A percentile compares a stretch with the other conserved stretches of the same genome.
phyloP scores from a whole-genome alignment of 1,140 invertebrate species.

The Drosophila asahinai region DNA sequence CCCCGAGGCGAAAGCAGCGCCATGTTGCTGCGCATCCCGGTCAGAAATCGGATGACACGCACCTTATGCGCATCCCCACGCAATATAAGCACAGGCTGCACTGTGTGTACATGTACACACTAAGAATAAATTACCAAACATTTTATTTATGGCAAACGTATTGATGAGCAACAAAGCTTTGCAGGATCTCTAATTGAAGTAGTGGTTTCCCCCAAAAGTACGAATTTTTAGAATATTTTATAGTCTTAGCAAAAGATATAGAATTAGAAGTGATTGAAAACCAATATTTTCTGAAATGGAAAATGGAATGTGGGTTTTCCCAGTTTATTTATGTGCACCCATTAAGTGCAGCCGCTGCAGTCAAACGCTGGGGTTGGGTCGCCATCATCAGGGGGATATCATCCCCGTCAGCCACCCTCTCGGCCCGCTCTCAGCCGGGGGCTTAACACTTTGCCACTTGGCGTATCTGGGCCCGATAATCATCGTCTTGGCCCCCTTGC shows the following conservation, averaged over 20 bases:
- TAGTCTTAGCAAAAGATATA: not conserved
- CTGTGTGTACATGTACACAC: slow-evolving; percentile 3
- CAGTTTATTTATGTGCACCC: slow-evolving; percentile 18
- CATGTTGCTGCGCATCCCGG: slow-evolving; percentile 55
- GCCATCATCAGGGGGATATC: slow-evolving; percentile 9
- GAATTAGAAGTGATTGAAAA: not conserved
- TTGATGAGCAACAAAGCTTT: too few relatives aligned
- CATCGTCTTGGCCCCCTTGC: slow-evolving; percentile 20
- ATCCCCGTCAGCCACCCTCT: not conserved
- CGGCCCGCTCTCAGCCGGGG: slow-evolving; percentile 24
- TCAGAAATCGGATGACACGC: slow-evolving; percentile 26
- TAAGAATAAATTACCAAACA: not conserved
- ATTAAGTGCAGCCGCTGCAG: slow-evolving; percentile 72
- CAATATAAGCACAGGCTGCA: slow-evolving; percentile 15
- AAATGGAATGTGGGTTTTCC: not conserved
- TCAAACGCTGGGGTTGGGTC: slow-evolving; percentile 53
- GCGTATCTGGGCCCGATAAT: slow-evolving; percentile 41
- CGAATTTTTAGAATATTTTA: too few relatives aligned
- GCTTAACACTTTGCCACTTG: slow-evolving; percentile 56
- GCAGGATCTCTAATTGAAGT: too few relatives aligned
- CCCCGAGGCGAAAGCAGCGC: slow-evolving; percentile 31
- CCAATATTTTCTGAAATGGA: too few relatives aligned
- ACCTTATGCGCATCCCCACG: slow-evolving; percentile 54
- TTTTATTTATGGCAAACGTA: not conserved
- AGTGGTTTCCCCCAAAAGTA: too few relatives aligned